A percentile compares a stretch with the other conserved stretches of the same genome.
Conservation (phyloP, 1,140 invertebrate species). For the Lanistes nyassanus region DNA sequence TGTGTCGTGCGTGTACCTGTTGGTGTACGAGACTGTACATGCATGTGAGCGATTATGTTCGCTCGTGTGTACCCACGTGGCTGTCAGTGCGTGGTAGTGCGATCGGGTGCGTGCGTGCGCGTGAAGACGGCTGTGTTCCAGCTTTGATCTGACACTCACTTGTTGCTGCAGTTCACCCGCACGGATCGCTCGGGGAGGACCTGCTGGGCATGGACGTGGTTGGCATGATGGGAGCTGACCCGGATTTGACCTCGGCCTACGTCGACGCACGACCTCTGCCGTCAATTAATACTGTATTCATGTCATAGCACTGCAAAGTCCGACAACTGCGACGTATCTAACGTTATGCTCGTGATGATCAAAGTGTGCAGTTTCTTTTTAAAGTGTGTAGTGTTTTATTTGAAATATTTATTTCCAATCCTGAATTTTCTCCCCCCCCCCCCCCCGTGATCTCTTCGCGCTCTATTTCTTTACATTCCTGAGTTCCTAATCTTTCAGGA, state of each 20-base stretch:
- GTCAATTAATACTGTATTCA: slow-evolving; percentile 58
- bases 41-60: background rate
- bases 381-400: background rate
- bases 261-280: slow-evolving; percentile 53
- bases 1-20: background rate
- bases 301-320: slow-evolving; percentile 28
- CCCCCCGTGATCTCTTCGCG: background rate
- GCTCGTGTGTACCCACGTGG: background rate
- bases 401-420: background rate
- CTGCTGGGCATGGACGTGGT: slow-evolving; percentile 52
- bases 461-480: background rate
- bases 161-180: slow-evolving; percentile 25
- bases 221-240: slow-evolving; percentile 51
- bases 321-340: background rate
- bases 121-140: slow-evolving; percentile 1
- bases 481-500: background rate
- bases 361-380: background rate
- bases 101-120: slow-evolving; percentile 10
- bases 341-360: background rate
- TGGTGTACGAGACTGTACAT: background rate
- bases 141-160: no score
- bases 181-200: slow-evolving; percentile 39
- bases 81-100: slow-evolving; percentile 6
- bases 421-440: background rate
- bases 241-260: slow-evolving; percentile 51